These are phyloP conservation scores for Tetraneura akinire DNA, from an alignment of 1,140 invertebrate species.

Conservation along the genomic window DNA sequence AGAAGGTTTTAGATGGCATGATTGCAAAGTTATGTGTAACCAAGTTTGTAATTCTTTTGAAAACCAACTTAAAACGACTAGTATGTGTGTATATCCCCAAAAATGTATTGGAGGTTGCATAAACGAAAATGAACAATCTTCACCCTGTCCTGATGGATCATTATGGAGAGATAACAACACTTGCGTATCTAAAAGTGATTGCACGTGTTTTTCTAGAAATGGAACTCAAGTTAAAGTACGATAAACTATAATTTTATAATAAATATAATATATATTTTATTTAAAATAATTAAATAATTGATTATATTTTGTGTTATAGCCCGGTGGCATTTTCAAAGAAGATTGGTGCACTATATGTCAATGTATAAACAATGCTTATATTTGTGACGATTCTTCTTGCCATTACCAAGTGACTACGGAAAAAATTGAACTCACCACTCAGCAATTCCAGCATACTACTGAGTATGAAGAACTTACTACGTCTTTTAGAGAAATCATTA, in stretches of 20 bases:
- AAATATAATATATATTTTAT: no score
- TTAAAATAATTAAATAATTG: no score
- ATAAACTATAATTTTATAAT: not conserved
- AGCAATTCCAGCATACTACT: not conserved
- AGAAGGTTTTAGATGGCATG: slow-evolving; percentile 59
- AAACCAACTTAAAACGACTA: slow-evolving; percentile 58
- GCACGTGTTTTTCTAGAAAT: slow-evolving; percentile 68
- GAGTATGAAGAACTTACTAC: slow-evolving; percentile 28
- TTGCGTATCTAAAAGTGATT: slow-evolving; percentile 71
- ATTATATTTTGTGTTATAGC: slow-evolving; percentile 59
- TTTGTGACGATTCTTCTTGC: slow-evolving; percentile 66
- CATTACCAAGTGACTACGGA: slow-evolving; percentile 26
- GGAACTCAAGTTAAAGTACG: slow-evolving; percentile 67
- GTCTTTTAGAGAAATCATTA: slow-evolving; percentile 20
- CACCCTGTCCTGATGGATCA: slow-evolving; percentile 58
- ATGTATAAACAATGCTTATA: slow-evolving; percentile 73
- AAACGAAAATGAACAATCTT: slow-evolving; percentile 33
- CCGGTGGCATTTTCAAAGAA: slow-evolving; percentile 64
- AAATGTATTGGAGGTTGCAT: slow-evolving; percentile 55
- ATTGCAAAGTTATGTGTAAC: slow-evolving; percentile 68
- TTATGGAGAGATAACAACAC: slow-evolving; percentile 69
- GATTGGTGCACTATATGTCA: slow-evolving; percentile 71
- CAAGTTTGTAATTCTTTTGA: slow-evolving; percentile 64
- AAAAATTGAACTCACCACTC: slow-evolving; percentile 35
- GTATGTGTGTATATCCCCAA: slow-evolving; percentile 58